Percentiles rank a stretch among this genome's conserved stretches.
Conservation (phyloP, 2,888 invertebrate genomes). For the Latrodectus elegans region DNA sequence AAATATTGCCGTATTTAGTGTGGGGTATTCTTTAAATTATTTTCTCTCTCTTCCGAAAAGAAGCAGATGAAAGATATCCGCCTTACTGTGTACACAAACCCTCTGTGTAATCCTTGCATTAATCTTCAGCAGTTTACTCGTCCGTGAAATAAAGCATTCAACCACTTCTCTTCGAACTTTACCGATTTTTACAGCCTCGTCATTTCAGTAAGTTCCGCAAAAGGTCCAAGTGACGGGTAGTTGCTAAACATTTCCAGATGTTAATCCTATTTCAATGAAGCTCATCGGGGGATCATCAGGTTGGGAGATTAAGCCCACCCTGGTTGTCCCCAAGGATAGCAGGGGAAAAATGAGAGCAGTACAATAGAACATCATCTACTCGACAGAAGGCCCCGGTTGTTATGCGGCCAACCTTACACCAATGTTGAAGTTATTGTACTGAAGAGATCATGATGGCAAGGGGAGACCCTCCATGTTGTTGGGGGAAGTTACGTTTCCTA, state of each 20-base stretch:
- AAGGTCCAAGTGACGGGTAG: conserved; percentile 15
- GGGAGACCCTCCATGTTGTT: conserved; percentile 28
- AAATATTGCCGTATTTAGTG: too few species aligned
- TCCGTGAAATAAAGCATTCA: too few species aligned
- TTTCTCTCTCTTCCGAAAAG: too few species aligned
- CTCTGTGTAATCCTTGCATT: too few species aligned
- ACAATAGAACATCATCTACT: conserved; percentile 33
- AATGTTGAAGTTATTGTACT: conserved; percentile 20
- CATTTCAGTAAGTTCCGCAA: too few species aligned
- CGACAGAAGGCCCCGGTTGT: conserved; percentile 62
- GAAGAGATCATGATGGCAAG: conserved; percentile 26
- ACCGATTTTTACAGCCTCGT: too few species aligned
- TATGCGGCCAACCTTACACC: conserved; percentile 66
- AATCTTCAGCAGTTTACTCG: too few species aligned
- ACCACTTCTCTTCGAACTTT: too few species aligned
- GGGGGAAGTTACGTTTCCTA: conserved; percentile 18
- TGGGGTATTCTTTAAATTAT: too few species aligned
- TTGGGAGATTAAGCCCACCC: conserved; percentile 22
- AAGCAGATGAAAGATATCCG: too few species aligned
- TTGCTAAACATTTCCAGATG: conserved; percentile 55
- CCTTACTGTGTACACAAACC: too few species aligned
- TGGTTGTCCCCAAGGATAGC: background rate
- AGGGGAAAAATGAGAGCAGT: background rate
- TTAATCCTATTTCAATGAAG: conserved; percentile 62
- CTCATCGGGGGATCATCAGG: conserved; percentile 35